Evolutionary conservation across 1,140 invertebrate species (phyloP), one percentile per base, ranked within the genome.

Genomic region (Zophobas atratus): DNA sequence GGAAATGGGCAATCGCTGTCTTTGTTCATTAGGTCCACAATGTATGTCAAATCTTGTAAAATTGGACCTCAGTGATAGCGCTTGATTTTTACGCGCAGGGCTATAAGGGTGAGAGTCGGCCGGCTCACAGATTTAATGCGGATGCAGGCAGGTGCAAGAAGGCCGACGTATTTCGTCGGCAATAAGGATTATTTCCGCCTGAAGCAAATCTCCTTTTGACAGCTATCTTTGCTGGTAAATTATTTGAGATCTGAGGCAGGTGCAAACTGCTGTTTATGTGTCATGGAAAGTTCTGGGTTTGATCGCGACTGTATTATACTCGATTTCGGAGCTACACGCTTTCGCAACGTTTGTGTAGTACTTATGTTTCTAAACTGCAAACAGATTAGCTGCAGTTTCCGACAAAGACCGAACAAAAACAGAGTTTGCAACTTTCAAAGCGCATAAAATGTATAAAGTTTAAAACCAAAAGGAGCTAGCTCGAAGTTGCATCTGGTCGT

Each of bases 161-260:
- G 48, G 51, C 6, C 70, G 46, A 36, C 51, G 51, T 72, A 72
- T 72, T 72, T 53, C 51, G 35, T 39, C 38, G 46, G 70, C 70
- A 72, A 79, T 79, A 79, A 77, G 73, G 78, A 73, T 77, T 75
- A 79, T 73, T 70, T 77, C 76, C 56, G 78, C 39, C 46, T 55
- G 77, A 39, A 75, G 75, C 57, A 74, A 67, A 57, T 43, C 51
- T 74, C 72, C 75, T 73, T 80, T 79, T 79, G 81, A 81, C 81
- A 81, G 81, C 76, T 81, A 81, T 81, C 81, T 80, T 81, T 77
- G 77, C 63, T 77, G 74, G 81, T 82, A 82, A 82, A 82, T 82
- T 82, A 82, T 82, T 80, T 80, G 81, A 82, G 79, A 81, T 80
- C 77, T 75, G 79, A 82, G 78, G 81, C 81, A 82, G 81, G 81